A percentile compares a stretch with the other conserved stretches of the same genome.
phyloP scores from a whole-genome alignment of 2,797 vertebrate species.

The Protosalanx chinensis region DNA sequence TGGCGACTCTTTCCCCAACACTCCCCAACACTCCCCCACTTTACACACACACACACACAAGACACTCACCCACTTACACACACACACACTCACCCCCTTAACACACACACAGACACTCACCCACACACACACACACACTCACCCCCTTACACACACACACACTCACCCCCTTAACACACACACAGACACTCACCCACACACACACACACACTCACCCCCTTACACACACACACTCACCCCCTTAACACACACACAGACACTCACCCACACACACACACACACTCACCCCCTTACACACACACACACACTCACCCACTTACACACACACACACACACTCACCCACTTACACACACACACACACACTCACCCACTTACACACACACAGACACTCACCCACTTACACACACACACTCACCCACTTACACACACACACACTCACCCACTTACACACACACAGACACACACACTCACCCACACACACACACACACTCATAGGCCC shows the following conservation, averaged over 20 bases:
- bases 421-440: neutral
- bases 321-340: no score
- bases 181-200: neutral
- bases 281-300: neutral
- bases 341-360: neutral
- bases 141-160: neutral
- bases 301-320: no score
- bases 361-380: neutral
- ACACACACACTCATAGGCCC: neutral
- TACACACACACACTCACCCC: no score
- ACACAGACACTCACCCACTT: no score
- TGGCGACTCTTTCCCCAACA: neutral
- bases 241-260: constrained; percentile 4
- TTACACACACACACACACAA: neutral
- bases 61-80: neutral
- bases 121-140: neutral
- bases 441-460: neutral
- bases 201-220: neutral
- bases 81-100: neutral
- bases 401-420: neutral
- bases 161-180: no score
- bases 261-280: neutral
- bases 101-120: neutral
- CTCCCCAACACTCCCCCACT: neutral
- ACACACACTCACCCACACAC: neutral